Evolutionary conservation across 2,797 vertebrate species (phyloP), one percentile per base, ranked within the genome.

Genomic region (Notolepis coatsorum): DNA sequence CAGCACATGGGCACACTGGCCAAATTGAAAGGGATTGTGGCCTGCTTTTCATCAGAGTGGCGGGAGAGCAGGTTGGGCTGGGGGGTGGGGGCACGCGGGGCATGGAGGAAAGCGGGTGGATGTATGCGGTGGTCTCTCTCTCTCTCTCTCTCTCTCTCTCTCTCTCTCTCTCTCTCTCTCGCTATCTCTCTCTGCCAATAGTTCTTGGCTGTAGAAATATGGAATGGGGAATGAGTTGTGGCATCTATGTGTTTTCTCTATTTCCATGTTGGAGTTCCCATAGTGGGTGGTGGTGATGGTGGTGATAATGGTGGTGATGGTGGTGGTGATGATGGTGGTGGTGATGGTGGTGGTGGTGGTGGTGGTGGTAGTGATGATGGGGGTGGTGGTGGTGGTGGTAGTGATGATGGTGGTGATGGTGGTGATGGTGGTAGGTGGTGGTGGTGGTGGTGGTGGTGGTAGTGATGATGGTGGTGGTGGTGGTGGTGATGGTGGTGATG

Each of bases 41-140:
- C 87, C 90, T 90, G 86, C 88, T 93, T 92, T 92, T 92, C 91
- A 93, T 93, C 91, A 92, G 87, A 89, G 81, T 80, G 76, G 77
- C 50, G 62, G 74, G 68, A 71, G 79, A 84, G 79, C 73, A 78
- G 81, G 75, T 72, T 59, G 67, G 74, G 67, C 69, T 75, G 59
- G 30, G 48, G 65, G 49, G 56, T 41, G 45, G 70, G 70, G 56
- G 69, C 72, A 77, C 71, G 67, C 45, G 61, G 69, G 82, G 77
- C 63, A 73, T 67, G 33, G 49, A 57, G 31, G 5, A 37, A 21
- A 52, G 20, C 47, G 53, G 62, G 74, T 77, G 67, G 81, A 72
- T 15, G 41, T 65, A 57, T 62, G 54, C 49, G 54, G 45, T 60
- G 55, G 30, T 51, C 33, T 48, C 49, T 47, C 17, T 58, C 25